These are phyloP conservation scores for Catagonus wagneri DNA, from an alignment of 2,113 vertebrate species.

Conservation along the genomic window DNA sequence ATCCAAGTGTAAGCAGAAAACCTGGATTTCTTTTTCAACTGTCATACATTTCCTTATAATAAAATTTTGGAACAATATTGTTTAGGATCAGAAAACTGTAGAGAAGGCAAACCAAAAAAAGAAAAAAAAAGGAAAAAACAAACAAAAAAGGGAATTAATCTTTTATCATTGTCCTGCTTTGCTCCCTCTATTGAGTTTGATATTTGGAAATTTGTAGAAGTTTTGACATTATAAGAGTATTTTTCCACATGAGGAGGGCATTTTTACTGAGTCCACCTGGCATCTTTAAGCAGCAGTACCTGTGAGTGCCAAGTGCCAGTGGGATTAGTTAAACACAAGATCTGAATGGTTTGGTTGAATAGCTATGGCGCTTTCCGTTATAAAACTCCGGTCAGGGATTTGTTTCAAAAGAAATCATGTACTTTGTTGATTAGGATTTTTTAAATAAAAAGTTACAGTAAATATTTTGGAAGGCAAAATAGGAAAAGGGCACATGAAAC, in stretches of 20 bases:
- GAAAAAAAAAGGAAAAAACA: not conserved
- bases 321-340: not conserved
- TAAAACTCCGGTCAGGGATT: rapidly evolving
- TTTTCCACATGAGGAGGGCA: not conserved
- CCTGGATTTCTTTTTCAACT: slow-evolving; percentile 11
- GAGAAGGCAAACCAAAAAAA: not conserved
- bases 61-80: not conserved
- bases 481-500: slow-evolving; percentile 48
- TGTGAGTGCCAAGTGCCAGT: not conserved
- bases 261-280: not conserved
- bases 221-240: not conserved
- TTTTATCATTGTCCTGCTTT: not conserved
- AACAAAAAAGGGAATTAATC: not conserved
- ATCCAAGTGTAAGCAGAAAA: not conserved
- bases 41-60: not conserved
- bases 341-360: not conserved
- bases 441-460: not conserved
- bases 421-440: not conserved
- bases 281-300: not conserved
- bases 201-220: not conserved
- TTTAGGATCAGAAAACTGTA: not conserved
- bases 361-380: not conserved
- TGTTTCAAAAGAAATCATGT: slow-evolving; percentile 3
- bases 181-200: not conserved
- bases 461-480: slow-evolving; percentile 60